A percentile compares a stretch with the other conserved stretches of the same genome.
These are phyloP conservation scores for Seriola rivoliana DNA, from an alignment of 2,113 vertebrate species.

Conservation along the genomic window DNA sequence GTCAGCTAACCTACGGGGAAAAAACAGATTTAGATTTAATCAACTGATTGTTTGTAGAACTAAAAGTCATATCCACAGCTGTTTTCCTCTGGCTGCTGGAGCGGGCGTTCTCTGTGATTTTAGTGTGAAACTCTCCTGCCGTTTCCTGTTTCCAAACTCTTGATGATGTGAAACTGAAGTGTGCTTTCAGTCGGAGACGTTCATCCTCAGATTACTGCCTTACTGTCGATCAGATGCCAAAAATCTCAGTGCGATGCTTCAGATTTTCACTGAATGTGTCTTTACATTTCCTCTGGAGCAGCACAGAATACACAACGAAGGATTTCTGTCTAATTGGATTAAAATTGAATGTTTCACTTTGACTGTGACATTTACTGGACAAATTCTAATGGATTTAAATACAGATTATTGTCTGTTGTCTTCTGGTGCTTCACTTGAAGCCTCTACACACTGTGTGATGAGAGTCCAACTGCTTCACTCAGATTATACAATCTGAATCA, in stretches of 20 bases:
- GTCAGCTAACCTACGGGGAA: no score
- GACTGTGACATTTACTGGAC: neutral
- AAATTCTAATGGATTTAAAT: neutral
- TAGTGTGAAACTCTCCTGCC: neutral
- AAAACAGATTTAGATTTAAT: no score
- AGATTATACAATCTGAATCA: no score
- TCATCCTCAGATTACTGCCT: constrained; percentile 52
- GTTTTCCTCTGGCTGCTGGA: neutral
- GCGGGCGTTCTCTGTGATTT: neutral
- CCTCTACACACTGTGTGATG: constrained; percentile 2
- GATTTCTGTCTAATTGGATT: constrained; percentile 4
- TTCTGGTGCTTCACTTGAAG: constrained; percentile 1
- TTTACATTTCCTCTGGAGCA: constrained; percentile 11
- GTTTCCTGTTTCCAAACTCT: neutral
- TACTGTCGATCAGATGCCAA: constrained; percentile 48
- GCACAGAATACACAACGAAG: neutral
- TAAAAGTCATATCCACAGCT: neutral
- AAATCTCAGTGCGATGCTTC: constrained; percentile 29
- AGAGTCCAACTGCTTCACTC: no score
- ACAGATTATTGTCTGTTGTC: neutral
- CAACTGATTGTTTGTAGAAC: constrained; percentile 10
- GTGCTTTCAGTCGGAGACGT: neutral
- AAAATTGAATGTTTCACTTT: constrained; percentile 9
- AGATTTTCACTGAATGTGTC: constrained; percentile 23
- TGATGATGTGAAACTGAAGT: neutral